Evolutionary conservation across 92 coral and sea anemone species (phyloP), one percentile per base, ranked within the genome.

Genomic region (Porites lobata): DNA sequence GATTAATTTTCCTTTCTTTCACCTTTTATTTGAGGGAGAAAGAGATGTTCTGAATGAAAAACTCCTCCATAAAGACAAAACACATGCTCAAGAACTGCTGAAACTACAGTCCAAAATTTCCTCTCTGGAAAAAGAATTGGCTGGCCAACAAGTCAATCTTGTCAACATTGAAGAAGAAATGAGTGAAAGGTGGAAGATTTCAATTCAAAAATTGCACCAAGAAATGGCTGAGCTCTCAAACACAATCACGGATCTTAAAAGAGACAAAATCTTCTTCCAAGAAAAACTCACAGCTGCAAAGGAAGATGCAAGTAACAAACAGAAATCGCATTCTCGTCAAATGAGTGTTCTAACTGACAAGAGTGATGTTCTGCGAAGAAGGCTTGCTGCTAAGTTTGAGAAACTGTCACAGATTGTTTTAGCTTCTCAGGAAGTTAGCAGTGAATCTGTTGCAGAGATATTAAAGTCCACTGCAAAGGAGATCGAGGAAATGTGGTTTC

Each of bases 401-500:
- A 86, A 84, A 32, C 85, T 89, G 71, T 84, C 92, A 3, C 80
- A 75, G 80, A 72, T 89, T 61, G 82, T 89, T 77, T 29, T 77
- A 63, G 87, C 77, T 1, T 63, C 89, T n/a, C 65, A 53, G 32
- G 70, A 81, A 17, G 43, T 62, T 1, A 83, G 71, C 22, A 63
- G 47, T 38, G 47, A 72, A 15, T 65, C 86, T 53, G 75, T 70
- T 29, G 77, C 82, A 6, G 73, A 69, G 20, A 62, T 43, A 47
- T 77, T 89, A 52, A 87, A 86, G 8, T 51, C 84, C 54, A 56
- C 87, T 9, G 77, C 87, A 19, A 53, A 78, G 62, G 92, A 89
- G 54, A 76, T 84, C 15, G 82, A 87, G 32, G 92, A 89, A 69
- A 89, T 84, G 85, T 86, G 87, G 81, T 80, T 80, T 80, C 89